A percentile compares a stretch with the other conserved stretches of the same genome.
Conservation (phyloP, 2,888 invertebrate genomes). For the Reticulitermes lucifugus region DNA sequence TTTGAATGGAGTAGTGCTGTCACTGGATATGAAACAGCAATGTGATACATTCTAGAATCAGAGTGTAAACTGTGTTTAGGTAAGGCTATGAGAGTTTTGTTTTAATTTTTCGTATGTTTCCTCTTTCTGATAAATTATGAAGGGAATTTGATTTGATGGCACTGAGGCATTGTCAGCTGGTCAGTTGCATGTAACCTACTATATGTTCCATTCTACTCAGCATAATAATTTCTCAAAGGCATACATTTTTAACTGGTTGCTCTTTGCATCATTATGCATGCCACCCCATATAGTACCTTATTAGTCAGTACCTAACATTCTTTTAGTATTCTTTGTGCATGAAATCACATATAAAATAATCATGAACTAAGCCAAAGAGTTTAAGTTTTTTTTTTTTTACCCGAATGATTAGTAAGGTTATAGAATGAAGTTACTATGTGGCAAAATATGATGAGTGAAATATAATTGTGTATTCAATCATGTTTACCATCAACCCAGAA, state of each 20-base stretch:
- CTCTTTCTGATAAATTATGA: not conserved
- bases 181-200: not conserved
- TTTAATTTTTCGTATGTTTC: conserved; percentile 9
- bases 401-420: not conserved
- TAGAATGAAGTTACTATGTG: not conserved
- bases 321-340: not conserved
- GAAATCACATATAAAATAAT: not conserved
- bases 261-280: not conserved
- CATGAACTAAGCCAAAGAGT: not conserved
- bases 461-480: not conserved
- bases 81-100: conserved; percentile 26
- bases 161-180: not conserved
- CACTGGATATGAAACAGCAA: not conserved
- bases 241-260: conserved; percentile 8
- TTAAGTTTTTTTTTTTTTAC: not conserved
- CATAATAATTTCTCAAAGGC: not conserved
- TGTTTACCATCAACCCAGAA: not conserved
- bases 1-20: conserved; percentile 1
- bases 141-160: conserved; percentile 16
- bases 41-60: conserved; percentile 11
- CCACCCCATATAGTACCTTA: conserved; percentile 6
- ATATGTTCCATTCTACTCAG: not conserved
- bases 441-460: not conserved
- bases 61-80: conserved; percentile 24
- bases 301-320: not conserved